A percentile compares a stretch with the other conserved stretches of the same genome.
phyloP scores from a whole-genome alignment of 2,797 vertebrate species.

The Clarias laeviceps region DNA sequence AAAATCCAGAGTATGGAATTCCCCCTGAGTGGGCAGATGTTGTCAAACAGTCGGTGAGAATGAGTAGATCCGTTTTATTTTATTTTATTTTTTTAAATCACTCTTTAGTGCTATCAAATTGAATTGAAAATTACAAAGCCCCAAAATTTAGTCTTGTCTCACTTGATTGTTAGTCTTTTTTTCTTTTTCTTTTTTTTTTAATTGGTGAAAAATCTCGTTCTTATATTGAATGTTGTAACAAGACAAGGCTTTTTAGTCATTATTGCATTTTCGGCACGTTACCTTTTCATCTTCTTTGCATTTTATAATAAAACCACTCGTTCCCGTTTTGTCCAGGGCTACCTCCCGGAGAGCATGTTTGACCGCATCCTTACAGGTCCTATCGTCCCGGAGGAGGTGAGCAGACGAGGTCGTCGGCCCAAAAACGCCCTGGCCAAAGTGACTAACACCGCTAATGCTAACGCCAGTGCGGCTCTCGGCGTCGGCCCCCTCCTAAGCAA shows the following conservation, averaged over 20 bases:
- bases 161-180: background rate
- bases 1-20: conserved; percentile 97
- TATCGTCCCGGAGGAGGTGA: conserved; percentile 95
- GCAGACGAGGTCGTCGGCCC: conserved; percentile 90
- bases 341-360: conserved; percentile 96
- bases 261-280: background rate
- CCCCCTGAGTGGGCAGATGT: conserved; percentile 98
- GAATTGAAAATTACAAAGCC: too few species aligned
- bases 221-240: background rate
- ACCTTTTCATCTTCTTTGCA: background rate
- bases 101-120: too few species aligned
- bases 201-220: background rate
- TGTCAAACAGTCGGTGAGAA: conserved; percentile 95
- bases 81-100: too few species aligned
- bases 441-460: conserved; percentile 49
- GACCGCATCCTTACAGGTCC: conserved; percentile 97
- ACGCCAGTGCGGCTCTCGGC: conserved; percentile 70
- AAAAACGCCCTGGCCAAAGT: conserved; percentile 90
- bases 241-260: background rate
- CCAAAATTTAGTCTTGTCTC: too few species aligned
- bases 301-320: background rate
- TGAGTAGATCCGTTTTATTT: conserved; percentile 40
- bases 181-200: background rate
- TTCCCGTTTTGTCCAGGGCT: conserved; percentile 77
- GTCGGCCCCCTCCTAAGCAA: conserved; percentile 87